Conservation (phyloP, 1,140 invertebrate species). For the Drusus annulatus region DNA sequence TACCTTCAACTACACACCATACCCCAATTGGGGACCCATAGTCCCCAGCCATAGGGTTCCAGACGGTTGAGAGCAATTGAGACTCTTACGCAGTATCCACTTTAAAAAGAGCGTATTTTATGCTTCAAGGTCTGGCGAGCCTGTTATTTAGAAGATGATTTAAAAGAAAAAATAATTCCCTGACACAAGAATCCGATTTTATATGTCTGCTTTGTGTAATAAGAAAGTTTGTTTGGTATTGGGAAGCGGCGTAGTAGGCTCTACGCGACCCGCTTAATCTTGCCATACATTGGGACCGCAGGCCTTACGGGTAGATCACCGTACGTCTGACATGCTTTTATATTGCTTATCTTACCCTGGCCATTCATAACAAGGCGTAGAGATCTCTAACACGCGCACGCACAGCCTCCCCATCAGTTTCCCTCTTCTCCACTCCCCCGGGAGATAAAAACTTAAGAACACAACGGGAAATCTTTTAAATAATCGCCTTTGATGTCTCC, state of each 20-base stretch:
- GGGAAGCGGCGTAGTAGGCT: not conserved
- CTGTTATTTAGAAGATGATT: no score
- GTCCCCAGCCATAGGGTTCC: no score
- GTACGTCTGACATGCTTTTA: conserved; percentile 15
- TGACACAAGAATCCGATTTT: not conserved
- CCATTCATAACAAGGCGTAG: conserved; percentile 19
- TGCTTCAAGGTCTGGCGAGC: no score
- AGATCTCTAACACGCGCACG: not conserved
- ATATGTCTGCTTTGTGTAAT: not conserved
- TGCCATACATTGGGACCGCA: not conserved
- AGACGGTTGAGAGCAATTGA: no score
- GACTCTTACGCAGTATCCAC: no score
- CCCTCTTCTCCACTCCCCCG: not conserved
- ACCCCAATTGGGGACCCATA: no score
- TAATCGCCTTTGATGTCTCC: conserved; percentile 24
- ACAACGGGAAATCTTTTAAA: conserved; percentile 47
- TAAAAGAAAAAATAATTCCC: no score
- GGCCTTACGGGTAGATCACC: not conserved
- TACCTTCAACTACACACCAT: no score
- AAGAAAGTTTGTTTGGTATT: not conserved
- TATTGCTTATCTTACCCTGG: conserved; percentile 8
- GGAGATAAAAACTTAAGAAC: conserved; percentile 48
- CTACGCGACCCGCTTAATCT: not conserved
- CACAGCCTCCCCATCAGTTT: not conserved
- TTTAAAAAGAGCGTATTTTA: no score